Base-by-base conservation (phyloP, 2,888 invertebrate genomes). In the Chrysotoxum bicinctum region DNA sequence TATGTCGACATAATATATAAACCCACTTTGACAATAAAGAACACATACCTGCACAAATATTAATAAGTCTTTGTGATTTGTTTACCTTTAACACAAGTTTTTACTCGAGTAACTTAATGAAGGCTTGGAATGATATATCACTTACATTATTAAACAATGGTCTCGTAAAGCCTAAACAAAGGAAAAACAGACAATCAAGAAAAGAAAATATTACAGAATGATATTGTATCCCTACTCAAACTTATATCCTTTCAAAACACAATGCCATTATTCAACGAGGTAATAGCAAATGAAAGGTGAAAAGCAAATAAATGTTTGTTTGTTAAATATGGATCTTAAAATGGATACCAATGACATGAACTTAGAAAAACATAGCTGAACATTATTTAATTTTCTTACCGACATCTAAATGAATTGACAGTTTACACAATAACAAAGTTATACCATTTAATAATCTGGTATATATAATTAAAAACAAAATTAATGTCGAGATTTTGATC, bases 281-380 rank as follows among this genome's bases (percentile, higher is more conserved):
- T 35, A 21, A 10, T 35, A 40, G 23, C 10, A 14, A 9, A 40
- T 14, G 40, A 60, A n/a, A 60, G 60, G 60, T 60, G 23, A 60
- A 40, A 60, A 23, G 12, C 23, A 43, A 62, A 62, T 26, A 58
- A 40, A 62, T 43, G 23, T 16, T 26, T 62, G 21, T 21, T 58
- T 37, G 19, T 37, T 7, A 58, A 37, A 21, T 58, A 37, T 37
- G 37, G 9, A 58, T 37, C 14, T 7, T n/a, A 37, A 60, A 60
- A 60, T n/a, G 58, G 21, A 60, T 40, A 37, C 35, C 37, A 37
- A 60, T 60, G 23, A 43, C 16, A 9, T 52, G 23, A 48, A 26
- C n/a, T n/a, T 3, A 4, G 4, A 26, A 26, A 16, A 2, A 1
- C 7, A 52, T 26, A 12, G 1, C n/a, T 52, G 9, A 30, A 26